These are phyloP conservation scores for Troides helena DNA, from an alignment of 2,888 invertebrate genomes.

Conservation along the genomic window DNA sequence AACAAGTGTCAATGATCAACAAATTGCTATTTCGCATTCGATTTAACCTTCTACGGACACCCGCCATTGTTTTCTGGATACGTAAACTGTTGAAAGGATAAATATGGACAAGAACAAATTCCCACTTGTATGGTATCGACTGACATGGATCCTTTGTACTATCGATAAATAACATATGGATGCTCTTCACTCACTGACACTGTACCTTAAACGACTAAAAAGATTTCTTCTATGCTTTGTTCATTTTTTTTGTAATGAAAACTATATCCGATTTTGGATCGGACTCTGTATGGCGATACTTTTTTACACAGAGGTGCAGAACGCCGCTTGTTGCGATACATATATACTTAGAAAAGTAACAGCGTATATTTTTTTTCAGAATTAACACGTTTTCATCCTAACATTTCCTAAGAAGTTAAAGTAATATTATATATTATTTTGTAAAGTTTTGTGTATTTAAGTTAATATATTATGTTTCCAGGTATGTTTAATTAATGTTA, in stretches of 20 bases:
- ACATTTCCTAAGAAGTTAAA: no score
- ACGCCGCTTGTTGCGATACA: no score
- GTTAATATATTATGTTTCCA: no score
- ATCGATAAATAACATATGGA: constrained; percentile 38
- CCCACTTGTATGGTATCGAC: constrained; percentile 39
- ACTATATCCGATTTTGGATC: not conserved
- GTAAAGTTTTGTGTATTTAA: no score
- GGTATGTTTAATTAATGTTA: no score
- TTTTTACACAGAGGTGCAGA: no score
- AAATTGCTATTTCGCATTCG: constrained; percentile 40
- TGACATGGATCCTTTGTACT: constrained; percentile 35
- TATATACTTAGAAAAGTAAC: no score
- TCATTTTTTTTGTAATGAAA: not conserved
- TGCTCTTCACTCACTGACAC: constrained; percentile 37
- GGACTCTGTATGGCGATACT: not conserved
- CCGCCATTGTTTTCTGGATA: constrained; percentile 42
- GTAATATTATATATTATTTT: no score
- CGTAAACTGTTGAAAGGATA: constrained; percentile 42
- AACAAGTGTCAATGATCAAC: constrained; percentile 36
- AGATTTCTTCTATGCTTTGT: not conserved
- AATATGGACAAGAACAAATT: constrained; percentile 42
- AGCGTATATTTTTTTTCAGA: no score
- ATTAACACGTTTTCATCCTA: no score
- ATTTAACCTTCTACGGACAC: constrained; percentile 40
- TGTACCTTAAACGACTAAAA: constrained; percentile 36